Conservation (phyloP, 2,888 invertebrate species). For the Odontocerum albicorne region DNA sequence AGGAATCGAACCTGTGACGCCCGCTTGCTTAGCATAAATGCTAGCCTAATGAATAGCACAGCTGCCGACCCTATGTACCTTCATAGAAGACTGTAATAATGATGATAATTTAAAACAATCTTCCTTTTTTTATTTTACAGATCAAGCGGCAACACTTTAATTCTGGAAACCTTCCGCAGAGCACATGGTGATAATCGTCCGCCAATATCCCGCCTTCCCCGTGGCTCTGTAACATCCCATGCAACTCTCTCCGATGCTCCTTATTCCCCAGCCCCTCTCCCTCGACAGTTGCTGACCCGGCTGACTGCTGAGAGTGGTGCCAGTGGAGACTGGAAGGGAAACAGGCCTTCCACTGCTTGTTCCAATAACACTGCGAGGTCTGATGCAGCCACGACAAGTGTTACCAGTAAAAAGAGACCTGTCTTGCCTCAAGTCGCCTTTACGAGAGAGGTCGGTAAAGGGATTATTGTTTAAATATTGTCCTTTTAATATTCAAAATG, state of each 20-base stretch:
- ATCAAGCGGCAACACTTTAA: constrained; percentile 69
- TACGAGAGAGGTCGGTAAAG: constrained; percentile 89
- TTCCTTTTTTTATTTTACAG: constrained; percentile 52
- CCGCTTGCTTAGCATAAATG: too few species aligned
- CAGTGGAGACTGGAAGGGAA: constrained; percentile 12
- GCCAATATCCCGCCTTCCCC: constrained; percentile 46
- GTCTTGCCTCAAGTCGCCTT: constrained; percentile 83
- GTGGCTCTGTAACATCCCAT: constrained; percentile 48
- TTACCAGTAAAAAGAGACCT: constrained; percentile 59
- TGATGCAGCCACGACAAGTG: constrained; percentile 52
- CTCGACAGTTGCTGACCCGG: constrained; percentile 2
- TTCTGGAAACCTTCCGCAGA: constrained; percentile 71
- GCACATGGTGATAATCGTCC: constrained; percentile 45
- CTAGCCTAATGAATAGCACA: too few species aligned
- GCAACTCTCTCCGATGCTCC: constrained; percentile 37
- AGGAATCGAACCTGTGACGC: too few species aligned
- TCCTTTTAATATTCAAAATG: not conserved
- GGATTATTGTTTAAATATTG: constrained; percentile 70
- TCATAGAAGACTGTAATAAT: too few species aligned
- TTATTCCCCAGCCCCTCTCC: constrained; percentile 35
- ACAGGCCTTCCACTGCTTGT: constrained; percentile 68
- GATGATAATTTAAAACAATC: too few species aligned
- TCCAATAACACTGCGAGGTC: constrained; percentile 66
- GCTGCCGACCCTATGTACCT: too few species aligned
- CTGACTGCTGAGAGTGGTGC: constrained; percentile 2